Evolutionary conservation across 2,888 invertebrate genomes (phyloP), one percentile per base, ranked within the genome.

Genomic region (Uloborus plumipes): DNA sequence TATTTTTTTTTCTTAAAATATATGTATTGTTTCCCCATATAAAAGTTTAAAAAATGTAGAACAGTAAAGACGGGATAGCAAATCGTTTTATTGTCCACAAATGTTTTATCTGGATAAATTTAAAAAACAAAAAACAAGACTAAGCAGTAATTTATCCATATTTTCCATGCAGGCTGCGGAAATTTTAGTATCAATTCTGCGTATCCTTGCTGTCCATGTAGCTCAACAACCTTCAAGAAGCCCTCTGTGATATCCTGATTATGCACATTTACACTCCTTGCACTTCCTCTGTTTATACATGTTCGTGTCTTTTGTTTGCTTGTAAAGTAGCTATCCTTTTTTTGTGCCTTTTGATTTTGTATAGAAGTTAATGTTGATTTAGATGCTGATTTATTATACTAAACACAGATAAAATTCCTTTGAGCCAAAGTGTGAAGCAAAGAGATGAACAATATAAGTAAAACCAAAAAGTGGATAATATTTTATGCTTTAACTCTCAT

Each of bases 221-320:
- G 74, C 66, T 75, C 65, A 58, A 73, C 74, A 58, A 66, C 66
- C 66, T 55, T 26, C 74, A 58, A 58, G 74, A 75, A 58, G 64
- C 64, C 64, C 20, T 59, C 31, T 58, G 58, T 75, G 66, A 75
- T 58, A 66, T 18, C 53, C 55, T 47, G 58, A 26, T 75, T 58
- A 66, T 65, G 55, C 61, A 72, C 51, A 53, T 22, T 58, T 66
- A 50, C 22, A n/a, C 14, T 39, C 65, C 66, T 51, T 73, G 73
- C 73, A 73, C 64, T 18, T 53, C 64, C 64, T 73, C 51, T 74
- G 61, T 66, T 50, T 75, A 66, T 66, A 66, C 66, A 75, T 75
- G 74, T 75, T 75, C 51, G 74, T 75, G 74, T 75, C 58, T 65
- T 64, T 67, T 75, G 62, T 51, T 73, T 64, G 73, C 73, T 73